These are phyloP conservation scores for Falco biarmicus DNA, from an alignment of 2,797 vertebrate species.

Conservation along the genomic window DNA sequence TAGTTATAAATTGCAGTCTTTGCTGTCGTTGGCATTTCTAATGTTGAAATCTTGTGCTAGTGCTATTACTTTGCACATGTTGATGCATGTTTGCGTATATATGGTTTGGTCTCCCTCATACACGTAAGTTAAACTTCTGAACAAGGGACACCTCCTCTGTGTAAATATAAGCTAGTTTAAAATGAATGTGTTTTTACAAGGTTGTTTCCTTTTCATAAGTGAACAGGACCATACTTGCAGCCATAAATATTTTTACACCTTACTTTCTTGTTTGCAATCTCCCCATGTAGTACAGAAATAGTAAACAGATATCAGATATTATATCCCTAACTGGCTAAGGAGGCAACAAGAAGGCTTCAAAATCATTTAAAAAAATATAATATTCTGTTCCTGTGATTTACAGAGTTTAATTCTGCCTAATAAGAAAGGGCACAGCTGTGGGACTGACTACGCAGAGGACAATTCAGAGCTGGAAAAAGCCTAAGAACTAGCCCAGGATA, in stretches of 20 bases:
- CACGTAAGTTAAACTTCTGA: not conserved
- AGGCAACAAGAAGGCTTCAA: not conserved
- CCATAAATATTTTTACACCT: not conserved
- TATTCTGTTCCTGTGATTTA: not conserved
- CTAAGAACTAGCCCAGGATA: not conserved
- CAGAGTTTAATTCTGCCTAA: not conserved
- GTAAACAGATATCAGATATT: not conserved
- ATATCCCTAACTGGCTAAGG: not conserved
- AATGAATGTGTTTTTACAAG: conserved; percentile 16
- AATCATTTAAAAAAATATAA: not conserved
- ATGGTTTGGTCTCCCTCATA: not conserved
- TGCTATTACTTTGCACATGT: not conserved
- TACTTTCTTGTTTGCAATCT: not conserved
- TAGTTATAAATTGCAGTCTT: not conserved
- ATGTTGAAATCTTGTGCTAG: not conserved
- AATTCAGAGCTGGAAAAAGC: not conserved
- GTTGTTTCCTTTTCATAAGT: conserved; percentile 14
- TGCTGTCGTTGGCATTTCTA: conserved; percentile 10
- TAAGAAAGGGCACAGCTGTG: not conserved
- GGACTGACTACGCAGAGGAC: not conserved
- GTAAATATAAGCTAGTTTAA: conserved; percentile 13
- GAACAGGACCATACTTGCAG: conserved; percentile 37
- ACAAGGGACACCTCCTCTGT: conserved; percentile 31
- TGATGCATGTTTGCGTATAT: not conserved
- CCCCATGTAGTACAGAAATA: not conserved